Conservation (phyloP, 2,797 vertebrate species). For the Antennarius maculatus region DNA sequence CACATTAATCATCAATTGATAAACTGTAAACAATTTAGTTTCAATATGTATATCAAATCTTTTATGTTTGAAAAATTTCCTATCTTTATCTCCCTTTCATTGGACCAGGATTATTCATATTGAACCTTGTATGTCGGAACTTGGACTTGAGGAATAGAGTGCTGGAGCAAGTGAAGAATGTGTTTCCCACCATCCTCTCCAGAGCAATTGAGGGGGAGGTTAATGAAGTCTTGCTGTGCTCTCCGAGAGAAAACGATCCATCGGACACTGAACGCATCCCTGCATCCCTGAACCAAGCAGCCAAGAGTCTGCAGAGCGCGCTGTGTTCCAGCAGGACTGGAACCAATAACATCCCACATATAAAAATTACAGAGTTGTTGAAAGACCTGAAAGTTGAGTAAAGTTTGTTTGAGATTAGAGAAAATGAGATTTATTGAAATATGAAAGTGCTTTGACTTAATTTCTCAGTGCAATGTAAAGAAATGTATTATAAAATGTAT, state of each 20-base stretch:
- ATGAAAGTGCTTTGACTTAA: constrained; percentile 6
- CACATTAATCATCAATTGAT: background rate
- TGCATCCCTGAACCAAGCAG: constrained; percentile 69
- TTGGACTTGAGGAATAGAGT: constrained; percentile 81
- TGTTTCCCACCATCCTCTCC: constrained; percentile 81
- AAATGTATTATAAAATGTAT: constrained; percentile 1
- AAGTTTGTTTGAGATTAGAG: constrained; percentile 25
- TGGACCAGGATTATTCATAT: constrained; percentile 77
- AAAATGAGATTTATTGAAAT: constrained; percentile 7
- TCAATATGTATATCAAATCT: background rate
- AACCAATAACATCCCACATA: constrained; percentile 74
- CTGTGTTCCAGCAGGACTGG: constrained; percentile 72
- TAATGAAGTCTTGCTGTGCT: constrained; percentile 93
- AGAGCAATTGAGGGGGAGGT: constrained; percentile 89
- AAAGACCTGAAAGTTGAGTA: constrained; percentile 85
- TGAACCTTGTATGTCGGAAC: constrained; percentile 95
- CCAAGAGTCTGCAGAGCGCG: constrained; percentile 80
- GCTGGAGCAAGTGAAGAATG: constrained; percentile 66
- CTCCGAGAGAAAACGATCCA: constrained; percentile 33
- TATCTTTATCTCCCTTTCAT: background rate
- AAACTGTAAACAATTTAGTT: background rate
- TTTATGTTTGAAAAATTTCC: background rate
- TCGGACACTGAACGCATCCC: constrained; percentile 49
- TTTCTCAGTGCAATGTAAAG: constrained; percentile 10
- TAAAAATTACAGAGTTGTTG: constrained; percentile 85